Evolutionary conservation across 2,113 vertebrate genomes (phyloP).

Genomic region (Monopterus albus): DNA sequence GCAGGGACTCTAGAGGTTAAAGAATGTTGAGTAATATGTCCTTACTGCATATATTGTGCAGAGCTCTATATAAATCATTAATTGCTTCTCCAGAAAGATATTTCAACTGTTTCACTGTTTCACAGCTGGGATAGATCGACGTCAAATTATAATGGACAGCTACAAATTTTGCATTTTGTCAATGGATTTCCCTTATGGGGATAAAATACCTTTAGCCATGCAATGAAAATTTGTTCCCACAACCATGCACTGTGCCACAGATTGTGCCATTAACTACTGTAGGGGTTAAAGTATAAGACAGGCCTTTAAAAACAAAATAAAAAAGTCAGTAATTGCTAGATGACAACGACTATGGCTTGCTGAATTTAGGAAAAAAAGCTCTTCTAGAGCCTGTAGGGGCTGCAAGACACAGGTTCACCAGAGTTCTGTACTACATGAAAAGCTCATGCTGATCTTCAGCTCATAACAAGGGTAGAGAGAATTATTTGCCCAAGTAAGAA

Average conservation of each 20-base stretch:
- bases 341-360: constrained; percentile 14
- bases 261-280: constrained; percentile 4
- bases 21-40: constrained; percentile 26
- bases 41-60: constrained; percentile 1
- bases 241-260: background rate
- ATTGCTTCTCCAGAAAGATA: constrained; percentile 35
- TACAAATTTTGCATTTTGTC: no score
- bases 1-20: no score
- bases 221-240: background rate
- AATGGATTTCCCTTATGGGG: background rate
- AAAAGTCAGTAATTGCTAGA: constrained; percentile 36
- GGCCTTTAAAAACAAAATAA: constrained; percentile 17
- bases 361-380: constrained; percentile 25
- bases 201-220: background rate
- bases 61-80: constrained; percentile 34
- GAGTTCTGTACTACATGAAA: constrained; percentile 9
- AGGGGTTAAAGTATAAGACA: background rate
- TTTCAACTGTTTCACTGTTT: constrained; percentile 19
- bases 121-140: constrained; percentile 14
- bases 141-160: background rate
- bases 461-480: background rate
- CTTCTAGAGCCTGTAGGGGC: background rate
- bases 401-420: background rate
- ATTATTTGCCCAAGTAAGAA: constrained; percentile 13
- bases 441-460: constrained; percentile 1